Percentiles rank a stretch among this genome's conserved stretches.
phyloP scores from a whole-genome alignment of 1,140 invertebrate genomes.

The Cydia splendana region DNA sequence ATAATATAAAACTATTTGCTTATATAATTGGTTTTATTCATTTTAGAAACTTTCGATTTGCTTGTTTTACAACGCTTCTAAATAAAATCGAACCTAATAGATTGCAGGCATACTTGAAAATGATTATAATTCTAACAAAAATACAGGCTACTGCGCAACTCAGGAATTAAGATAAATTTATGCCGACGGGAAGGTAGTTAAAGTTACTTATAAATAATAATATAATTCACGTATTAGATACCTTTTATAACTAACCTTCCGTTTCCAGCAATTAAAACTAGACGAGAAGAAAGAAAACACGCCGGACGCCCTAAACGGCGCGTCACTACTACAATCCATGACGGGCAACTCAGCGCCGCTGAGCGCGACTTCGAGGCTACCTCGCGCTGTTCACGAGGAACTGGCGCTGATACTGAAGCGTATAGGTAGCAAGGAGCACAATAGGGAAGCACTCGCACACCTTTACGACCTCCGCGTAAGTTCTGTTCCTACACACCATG shows the following conservation, averaged over 20 bases:
- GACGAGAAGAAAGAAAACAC: constrained; percentile 75
- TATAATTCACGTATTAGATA: not conserved
- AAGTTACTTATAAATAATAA: not conserved
- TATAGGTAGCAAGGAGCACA: constrained; percentile 94
- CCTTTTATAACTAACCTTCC: not conserved
- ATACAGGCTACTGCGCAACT: too few relatives aligned
- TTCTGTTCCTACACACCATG: not conserved
- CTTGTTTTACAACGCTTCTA: too few relatives aligned
- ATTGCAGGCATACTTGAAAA: too few relatives aligned
- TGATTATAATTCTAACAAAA: too few relatives aligned
- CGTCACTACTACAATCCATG: constrained; percentile 44
- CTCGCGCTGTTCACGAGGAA: constrained; percentile 89
- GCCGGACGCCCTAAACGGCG: constrained; percentile 54
- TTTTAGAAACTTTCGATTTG: too few relatives aligned
- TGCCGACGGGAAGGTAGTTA: too few relatives aligned
- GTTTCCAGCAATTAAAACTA: constrained; percentile 69
- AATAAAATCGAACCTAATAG: too few relatives aligned
- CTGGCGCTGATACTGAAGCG: constrained; percentile 95
- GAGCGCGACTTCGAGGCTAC: constrained; percentile 76
- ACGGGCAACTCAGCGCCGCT: constrained; percentile 64
- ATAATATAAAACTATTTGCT: too few relatives aligned
- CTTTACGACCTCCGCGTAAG: constrained; percentile 90
- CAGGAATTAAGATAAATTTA: too few relatives aligned
- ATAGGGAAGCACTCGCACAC: constrained; percentile 91
- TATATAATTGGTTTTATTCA: too few relatives aligned